These are phyloP conservation scores for Platysternon megacephalum DNA, from an alignment of 2,113 vertebrate genomes.

Conservation along the genomic window DNA sequence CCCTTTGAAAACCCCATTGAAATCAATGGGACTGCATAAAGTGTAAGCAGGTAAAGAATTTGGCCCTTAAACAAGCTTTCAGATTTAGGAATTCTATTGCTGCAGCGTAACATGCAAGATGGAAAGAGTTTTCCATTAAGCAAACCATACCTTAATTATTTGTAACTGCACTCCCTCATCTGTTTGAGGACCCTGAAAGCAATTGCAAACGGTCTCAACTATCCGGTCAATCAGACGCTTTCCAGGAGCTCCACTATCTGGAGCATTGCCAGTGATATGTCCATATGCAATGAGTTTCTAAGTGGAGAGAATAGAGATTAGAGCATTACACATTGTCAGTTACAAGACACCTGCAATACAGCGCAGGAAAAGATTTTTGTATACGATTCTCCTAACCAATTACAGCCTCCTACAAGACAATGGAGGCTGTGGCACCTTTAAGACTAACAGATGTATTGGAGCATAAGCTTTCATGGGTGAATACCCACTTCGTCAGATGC, in stretches of 20 bases:
- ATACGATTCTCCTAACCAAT: neutral
- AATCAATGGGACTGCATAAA: neutral
- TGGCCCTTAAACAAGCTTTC: neutral
- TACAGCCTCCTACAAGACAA: neutral
- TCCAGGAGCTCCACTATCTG: slow-evolving; percentile 89
- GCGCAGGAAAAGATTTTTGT: neutral
- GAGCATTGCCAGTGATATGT: slow-evolving; percentile 97
- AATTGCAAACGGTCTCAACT: slow-evolving; percentile 94
- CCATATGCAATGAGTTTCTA: slow-evolving; percentile 98
- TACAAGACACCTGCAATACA: neutral
- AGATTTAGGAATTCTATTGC: neutral
- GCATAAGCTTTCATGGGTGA: too few species aligned
- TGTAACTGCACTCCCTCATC: slow-evolving; percentile 98
- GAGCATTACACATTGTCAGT: neutral
- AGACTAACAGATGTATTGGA: too few species aligned
- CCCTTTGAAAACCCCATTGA: neutral
- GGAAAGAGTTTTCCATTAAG: neutral
- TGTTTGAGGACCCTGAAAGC: slow-evolving; percentile 96
- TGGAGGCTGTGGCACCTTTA: too few species aligned
- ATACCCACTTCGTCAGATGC: too few species aligned
- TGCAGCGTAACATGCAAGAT: neutral
- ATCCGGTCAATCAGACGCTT: slow-evolving; percentile 96
- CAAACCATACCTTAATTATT: slow-evolving; percentile 92
- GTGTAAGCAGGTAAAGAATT: neutral
- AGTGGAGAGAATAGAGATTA: slow-evolving; percentile 53